Conservation (phyloP, 2,113 vertebrate genomes). For the Stegostoma tigrinum region DNA sequence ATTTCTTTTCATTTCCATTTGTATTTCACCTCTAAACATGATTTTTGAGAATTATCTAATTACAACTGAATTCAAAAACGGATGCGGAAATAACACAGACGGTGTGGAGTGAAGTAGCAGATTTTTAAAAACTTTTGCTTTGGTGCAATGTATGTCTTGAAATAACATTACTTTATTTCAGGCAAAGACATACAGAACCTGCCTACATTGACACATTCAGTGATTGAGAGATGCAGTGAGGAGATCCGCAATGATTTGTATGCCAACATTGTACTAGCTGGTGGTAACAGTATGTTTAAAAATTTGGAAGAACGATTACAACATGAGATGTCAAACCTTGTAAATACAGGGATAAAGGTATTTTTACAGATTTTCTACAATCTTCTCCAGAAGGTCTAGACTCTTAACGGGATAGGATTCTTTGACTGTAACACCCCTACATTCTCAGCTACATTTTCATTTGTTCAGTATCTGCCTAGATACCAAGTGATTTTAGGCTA, state of each 20-base stretch:
- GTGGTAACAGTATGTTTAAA: constrained; percentile 26
- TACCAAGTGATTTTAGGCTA: not conserved
- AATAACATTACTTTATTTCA: not conserved
- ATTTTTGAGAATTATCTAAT: not conserved
- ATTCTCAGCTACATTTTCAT: not conserved
- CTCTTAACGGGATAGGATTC: not conserved
- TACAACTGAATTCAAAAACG: not conserved
- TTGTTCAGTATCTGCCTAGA: not conserved
- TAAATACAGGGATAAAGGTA: constrained; percentile 1
- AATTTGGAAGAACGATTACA: constrained; percentile 25
- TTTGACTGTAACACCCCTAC: not conserved
- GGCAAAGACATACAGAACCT: constrained; percentile 7
- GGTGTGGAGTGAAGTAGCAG: not conserved
- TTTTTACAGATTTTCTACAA: not conserved
- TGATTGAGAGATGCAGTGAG: constrained; percentile 16
- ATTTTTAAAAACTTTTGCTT: not conserved
- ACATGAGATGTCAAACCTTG: not conserved
- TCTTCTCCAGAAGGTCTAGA: not conserved
- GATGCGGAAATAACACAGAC: not conserved
- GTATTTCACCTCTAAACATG: not conserved
- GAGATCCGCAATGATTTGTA: not conserved
- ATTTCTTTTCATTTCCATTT: not conserved
- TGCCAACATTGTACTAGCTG: constrained; percentile 17
- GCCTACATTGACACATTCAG: constrained; percentile 16
- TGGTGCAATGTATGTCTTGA: not conserved